Conservation (phyloP, 2,113 vertebrate genomes). For the Clarias batrachus region DNA sequence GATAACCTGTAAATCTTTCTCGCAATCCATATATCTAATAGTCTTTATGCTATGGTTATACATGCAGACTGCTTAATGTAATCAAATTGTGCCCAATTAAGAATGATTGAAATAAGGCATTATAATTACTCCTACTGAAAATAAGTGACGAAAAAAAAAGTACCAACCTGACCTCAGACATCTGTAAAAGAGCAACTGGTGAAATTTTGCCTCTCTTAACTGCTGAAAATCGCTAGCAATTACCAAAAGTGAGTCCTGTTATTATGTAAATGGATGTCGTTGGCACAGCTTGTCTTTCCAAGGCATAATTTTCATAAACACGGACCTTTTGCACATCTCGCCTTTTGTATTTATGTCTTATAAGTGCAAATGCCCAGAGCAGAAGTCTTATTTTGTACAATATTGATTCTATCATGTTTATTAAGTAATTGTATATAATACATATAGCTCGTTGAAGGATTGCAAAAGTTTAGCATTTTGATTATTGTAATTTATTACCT, state of each 20-base stretch:
- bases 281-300: not conserved
- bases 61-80: too few species aligned
- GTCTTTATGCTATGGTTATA: too few species aligned
- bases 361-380: not conserved
- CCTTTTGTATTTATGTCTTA: not conserved
- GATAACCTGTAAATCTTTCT: not conserved
- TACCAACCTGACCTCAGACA: not conserved
- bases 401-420: not conserved
- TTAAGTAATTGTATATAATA: not conserved
- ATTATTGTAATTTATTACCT: not conserved
- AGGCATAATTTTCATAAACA: constrained; percentile 17
- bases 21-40: not conserved
- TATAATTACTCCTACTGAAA: not conserved
- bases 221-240: not conserved
- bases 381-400: not conserved
- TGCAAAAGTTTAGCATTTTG: not conserved
- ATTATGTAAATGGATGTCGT: constrained; percentile 12
- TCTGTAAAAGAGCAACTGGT: constrained; percentile 1
- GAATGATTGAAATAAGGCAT: not conserved
- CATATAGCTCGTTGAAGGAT: not conserved
- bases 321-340: not conserved
- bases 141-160: not conserved
- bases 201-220: constrained; percentile 5
- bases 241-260: constrained; percentile 5
- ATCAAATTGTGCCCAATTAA: not conserved